Percentiles rank a stretch among this genome's conserved stretches.
phyloP scores from a whole-genome alignment of 2,797 vertebrate genomes.

The Phataginus tricuspis region DNA sequence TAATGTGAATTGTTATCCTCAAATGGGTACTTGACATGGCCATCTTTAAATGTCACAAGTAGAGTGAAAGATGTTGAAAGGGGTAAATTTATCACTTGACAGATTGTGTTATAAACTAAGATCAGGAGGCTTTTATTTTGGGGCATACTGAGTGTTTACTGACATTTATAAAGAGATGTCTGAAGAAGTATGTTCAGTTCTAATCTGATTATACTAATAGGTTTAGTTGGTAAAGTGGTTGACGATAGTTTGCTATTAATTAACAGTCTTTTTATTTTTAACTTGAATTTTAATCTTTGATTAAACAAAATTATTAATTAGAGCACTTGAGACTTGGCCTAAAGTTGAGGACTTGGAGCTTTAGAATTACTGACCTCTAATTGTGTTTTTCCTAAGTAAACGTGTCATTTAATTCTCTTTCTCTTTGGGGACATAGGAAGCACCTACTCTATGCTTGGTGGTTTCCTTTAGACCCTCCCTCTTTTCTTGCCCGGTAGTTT shows the following conservation, averaged over 20 bases:
- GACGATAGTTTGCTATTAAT: slow-evolving; percentile 74
- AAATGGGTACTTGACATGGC: background rate
- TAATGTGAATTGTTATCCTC: background rate
- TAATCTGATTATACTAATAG: slow-evolving; percentile 83
- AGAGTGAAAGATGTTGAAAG: background rate
- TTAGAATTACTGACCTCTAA: background rate
- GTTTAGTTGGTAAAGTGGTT: slow-evolving; percentile 71
- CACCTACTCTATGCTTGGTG: background rate
- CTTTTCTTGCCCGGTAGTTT: background rate
- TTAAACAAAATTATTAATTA: slow-evolving; percentile 68
- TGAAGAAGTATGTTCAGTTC: slow-evolving; percentile 66
- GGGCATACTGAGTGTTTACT: slow-evolving; percentile 24
- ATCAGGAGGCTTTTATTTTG: background rate
- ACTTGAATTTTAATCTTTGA: slow-evolving; percentile 55
- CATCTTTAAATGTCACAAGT: background rate
- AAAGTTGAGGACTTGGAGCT: background rate
- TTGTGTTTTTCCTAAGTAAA: background rate
- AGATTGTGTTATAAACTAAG: background rate
- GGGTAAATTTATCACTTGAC: background rate
- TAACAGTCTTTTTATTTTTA: slow-evolving; percentile 79
- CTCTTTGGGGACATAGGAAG: background rate
- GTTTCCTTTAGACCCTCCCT: background rate
- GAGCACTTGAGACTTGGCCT: background rate
- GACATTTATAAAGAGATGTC: slow-evolving; percentile 21
- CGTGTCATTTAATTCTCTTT: background rate